Percentiles rank a stretch among this genome's conserved stretches.
Evolutionary conservation across 2,888 invertebrate genomes (phyloP).

Genomic region (Cancer borealis): DNA sequence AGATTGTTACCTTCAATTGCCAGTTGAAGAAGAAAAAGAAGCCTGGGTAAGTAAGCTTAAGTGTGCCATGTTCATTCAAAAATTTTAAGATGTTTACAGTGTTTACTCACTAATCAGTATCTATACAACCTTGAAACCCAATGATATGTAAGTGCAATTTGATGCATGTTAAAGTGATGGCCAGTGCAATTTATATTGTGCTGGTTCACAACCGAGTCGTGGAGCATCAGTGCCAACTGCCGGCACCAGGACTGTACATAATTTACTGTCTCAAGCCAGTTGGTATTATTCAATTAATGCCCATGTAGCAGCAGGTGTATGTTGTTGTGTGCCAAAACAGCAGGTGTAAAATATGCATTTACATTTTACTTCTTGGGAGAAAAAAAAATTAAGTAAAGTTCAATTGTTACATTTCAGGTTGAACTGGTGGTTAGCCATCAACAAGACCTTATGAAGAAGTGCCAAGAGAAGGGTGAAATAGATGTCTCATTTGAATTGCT

Average conservation of each 20-base stretch:
- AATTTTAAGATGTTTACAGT: too few species aligned
- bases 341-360: too few species aligned
- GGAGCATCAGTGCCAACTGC: too few species aligned
- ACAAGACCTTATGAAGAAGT: constrained; percentile 66
- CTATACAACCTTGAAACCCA: too few species aligned
- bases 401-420: constrained; percentile 58
- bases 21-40: constrained; percentile 75
- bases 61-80: background rate
- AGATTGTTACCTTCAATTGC: constrained; percentile 70
- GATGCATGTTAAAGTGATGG: too few species aligned
- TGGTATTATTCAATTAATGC: background rate
- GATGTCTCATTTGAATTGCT: background rate
- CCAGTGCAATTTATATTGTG: too few species aligned
- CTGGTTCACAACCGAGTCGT: too few species aligned
- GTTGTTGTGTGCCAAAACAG: too few species aligned
- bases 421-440: constrained; percentile 74
- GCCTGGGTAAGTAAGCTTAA: constrained; percentile 70
- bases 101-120: too few species aligned
- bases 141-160: too few species aligned
- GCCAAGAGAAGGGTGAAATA: constrained; percentile 64
- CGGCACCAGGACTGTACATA: background rate
- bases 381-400: background rate
- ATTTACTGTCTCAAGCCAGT: background rate
- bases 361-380: too few species aligned
- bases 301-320: too few species aligned